These are phyloP conservation scores for Rhingia campestris DNA, from an alignment of 2,888 invertebrate genomes.

Conservation along the genomic window DNA sequence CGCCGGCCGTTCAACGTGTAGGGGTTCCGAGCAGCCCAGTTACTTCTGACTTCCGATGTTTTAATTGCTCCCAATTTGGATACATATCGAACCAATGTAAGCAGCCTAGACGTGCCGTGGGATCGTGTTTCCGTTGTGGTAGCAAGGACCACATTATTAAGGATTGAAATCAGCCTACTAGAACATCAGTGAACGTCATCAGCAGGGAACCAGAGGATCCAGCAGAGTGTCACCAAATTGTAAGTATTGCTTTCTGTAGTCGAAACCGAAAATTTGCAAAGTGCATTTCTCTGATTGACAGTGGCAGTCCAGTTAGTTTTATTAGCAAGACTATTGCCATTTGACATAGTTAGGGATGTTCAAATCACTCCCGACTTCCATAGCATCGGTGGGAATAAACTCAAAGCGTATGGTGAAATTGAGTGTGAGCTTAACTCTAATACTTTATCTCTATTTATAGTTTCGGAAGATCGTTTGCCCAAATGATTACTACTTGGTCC, in stretches of 20 bases:
- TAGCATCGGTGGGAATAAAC: no score
- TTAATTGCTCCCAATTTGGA: no score
- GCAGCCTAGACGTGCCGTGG: no score
- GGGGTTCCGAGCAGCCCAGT: no score
- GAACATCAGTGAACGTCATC: constrained; percentile 12
- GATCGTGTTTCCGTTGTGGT: no score
- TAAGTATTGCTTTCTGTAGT: constrained; percentile 43
- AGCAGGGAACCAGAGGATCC: no score
- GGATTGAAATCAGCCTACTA: constrained; percentile 16
- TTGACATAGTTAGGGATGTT: not conserved
- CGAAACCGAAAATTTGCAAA: constrained; percentile 1
- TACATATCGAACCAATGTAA: not conserved
- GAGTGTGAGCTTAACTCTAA: no score
- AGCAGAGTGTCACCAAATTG: constrained; percentile 12
- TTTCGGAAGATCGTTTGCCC: no score
- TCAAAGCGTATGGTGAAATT: no score
- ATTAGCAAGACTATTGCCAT: constrained; percentile 31
- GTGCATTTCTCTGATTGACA: constrained; percentile 38
- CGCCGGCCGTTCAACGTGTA: not conserved
- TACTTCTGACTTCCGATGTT: no score
- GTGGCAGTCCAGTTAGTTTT: constrained; percentile 43
- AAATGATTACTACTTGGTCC: no score
- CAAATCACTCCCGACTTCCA: constrained; percentile 11
- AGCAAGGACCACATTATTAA: constrained; percentile 9
- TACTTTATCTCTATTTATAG: no score